Conservation (phyloP, 1,140 invertebrate genomes). For the Papilio polytes region DNA sequence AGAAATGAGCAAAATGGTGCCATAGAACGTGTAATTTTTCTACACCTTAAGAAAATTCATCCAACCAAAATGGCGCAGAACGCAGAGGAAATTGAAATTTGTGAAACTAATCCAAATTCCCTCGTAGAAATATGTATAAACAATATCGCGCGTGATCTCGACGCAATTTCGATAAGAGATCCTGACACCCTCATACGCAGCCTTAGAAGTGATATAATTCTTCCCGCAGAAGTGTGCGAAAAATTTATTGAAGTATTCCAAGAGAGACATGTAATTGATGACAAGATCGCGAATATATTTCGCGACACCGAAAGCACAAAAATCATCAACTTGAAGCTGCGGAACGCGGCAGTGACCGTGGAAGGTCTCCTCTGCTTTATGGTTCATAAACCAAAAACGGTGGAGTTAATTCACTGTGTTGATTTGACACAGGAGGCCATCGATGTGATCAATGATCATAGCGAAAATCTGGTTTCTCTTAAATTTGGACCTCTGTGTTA, state of each 20-base stretch:
- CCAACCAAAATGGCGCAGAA: slow-evolving; percentile 59
- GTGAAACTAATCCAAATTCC: slow-evolving; percentile 62
- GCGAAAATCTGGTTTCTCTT: slow-evolving; percentile 79
- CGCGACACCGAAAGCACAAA: slow-evolving; percentile 87
- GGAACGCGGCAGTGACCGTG: slow-evolving; percentile 89
- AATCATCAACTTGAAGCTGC: slow-evolving; percentile 88
- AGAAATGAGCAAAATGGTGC: slow-evolving; percentile 28
- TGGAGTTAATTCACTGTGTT: slow-evolving; percentile 90
- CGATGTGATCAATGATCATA: slow-evolving; percentile 84
- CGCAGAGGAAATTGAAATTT: slow-evolving; percentile 56
- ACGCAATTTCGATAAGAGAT: slow-evolving; percentile 63
- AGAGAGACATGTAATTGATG: slow-evolving; percentile 85
- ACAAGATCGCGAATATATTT: slow-evolving; percentile 90
- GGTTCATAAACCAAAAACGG: slow-evolving; percentile 88
- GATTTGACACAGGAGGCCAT: slow-evolving; percentile 86
- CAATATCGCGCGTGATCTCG: slow-evolving; percentile 65
- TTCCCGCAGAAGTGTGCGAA: slow-evolving; percentile 78
- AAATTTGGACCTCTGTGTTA: slow-evolving; percentile 66
- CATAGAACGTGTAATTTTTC: slow-evolving; percentile 39
- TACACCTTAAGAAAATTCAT: slow-evolving; percentile 44
- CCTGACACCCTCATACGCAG: slow-evolving; percentile 56
- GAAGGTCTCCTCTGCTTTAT: slow-evolving; percentile 87
- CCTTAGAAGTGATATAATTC: slow-evolving; percentile 67
- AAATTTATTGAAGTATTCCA: slow-evolving; percentile 86
- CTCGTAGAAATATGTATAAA: slow-evolving; percentile 67